Evolutionary conservation across 2,113 vertebrate species (phyloP), one percentile per base, ranked within the genome.

Genomic region (Lophius piscatorius): DNA sequence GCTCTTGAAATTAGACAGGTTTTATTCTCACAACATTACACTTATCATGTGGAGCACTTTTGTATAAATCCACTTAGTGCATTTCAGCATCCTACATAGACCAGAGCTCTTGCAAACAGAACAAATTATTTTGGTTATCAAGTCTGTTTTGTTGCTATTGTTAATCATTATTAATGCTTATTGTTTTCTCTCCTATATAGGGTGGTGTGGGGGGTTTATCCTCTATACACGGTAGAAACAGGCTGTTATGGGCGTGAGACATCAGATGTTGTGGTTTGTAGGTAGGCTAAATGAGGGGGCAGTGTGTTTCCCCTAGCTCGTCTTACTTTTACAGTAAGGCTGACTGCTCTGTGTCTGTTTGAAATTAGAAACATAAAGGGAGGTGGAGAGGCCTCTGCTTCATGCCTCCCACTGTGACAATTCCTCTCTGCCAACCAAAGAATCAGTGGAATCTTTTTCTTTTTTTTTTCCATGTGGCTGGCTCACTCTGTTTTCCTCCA

Each of bases 231-330:
- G 59, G 26, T 65, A 28, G 31, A 24, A 26, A 65, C 46, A 3
- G 58, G 5, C 76, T 83, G 78, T 86, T 87, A 80, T 66, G 52
- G 67, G 65, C 72, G 68, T 80, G 86, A 83, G 55, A 63, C 85
- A 84, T 88, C 78, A 78, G 79, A 68, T 80, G 75, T 75, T 82
- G 80, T 69, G 78, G 77, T 84, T 84, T 73, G 33, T 18, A 35
- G 51, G 60, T 63, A 69, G 83, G 71, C 76, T 31, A 14, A 47
- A 41, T 18, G 57, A 55, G 56, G 66, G 71, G 63, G 50, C 56
- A 67, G 26, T 35, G 71, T 61, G 61, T 79, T 86, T 82, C 72
- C 69, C 63, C 73, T 71, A 80, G 47, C 61, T 84, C 7, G 76
- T 57, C 71, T 58, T 46, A 62, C 47, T 72, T 62, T 71, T 65